Evolutionary conservation across 2,113 vertebrate genomes (phyloP).

Genomic region (Talpa occidentalis): DNA sequence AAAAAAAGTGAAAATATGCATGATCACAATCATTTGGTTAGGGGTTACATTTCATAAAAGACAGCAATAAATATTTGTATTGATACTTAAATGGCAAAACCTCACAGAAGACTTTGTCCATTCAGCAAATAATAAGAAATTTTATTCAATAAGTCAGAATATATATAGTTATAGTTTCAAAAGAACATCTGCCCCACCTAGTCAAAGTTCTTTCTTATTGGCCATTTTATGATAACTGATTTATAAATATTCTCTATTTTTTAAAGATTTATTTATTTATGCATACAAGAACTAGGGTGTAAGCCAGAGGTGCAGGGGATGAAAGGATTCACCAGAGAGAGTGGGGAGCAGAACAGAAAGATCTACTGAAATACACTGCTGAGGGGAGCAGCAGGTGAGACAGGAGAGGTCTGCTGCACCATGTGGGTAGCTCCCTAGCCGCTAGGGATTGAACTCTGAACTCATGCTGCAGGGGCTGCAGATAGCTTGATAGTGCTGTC

Average conservation of each 20-base stretch:
- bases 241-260: constrained; percentile 19
- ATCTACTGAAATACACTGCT: no score
- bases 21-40: not conserved
- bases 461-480: no score
- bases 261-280: no score
- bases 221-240: not conserved
- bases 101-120: not conserved
- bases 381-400: no score
- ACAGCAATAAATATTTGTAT: not conserved
- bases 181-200: not conserved
- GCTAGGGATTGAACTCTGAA: no score
- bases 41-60: not conserved
- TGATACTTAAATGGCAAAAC: not conserved
- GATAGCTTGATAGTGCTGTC: no score
- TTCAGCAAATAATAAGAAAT: constrained; percentile 15
- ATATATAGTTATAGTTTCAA: not conserved
- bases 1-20: not conserved
- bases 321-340: no score
- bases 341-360: no score
- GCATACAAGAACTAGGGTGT: no score
- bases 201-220: not conserved
- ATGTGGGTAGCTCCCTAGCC: no score
- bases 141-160: constrained; percentile 7
- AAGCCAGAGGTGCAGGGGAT: no score
- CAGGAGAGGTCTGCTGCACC: no score